phyloP scores from a whole-genome alignment of 2,797 vertebrate species.

The Limnodromus scolopaceus region DNA sequence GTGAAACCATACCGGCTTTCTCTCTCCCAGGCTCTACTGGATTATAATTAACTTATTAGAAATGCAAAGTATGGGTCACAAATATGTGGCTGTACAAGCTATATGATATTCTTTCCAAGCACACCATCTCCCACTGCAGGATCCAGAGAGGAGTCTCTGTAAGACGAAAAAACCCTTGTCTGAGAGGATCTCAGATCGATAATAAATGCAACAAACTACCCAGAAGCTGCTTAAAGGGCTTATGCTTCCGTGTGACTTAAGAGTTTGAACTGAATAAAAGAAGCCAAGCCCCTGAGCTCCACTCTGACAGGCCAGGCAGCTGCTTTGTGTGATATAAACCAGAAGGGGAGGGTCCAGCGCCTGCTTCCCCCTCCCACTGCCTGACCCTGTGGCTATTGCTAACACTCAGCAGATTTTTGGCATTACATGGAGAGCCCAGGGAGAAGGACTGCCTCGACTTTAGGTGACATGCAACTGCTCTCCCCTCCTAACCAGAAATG shows the following conservation, averaged over 20 bases:
- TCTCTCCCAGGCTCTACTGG: neutral
- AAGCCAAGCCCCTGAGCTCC: accelerated
- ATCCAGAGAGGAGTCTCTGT: neutral
- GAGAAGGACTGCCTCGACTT: neutral
- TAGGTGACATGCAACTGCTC: neutral
- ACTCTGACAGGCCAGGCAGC: neutral
- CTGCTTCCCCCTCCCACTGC: neutral
- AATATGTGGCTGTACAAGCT: neutral
- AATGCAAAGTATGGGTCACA: neutral
- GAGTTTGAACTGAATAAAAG: neutral
- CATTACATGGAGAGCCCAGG: accelerated
- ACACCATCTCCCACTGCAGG: neutral
- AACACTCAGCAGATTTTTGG: neutral
- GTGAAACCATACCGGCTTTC: accelerated
- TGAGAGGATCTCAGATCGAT: neutral
- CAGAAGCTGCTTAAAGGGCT: neutral
- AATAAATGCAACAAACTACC: neutral
- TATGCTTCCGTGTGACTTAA: neutral
- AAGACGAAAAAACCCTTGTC: neutral
- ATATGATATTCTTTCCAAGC: accelerated
- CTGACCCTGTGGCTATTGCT: neutral
- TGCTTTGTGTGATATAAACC: accelerated
- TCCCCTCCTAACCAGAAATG: neutral
- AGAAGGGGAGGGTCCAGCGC: neutral
- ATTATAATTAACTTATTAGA: neutral